Base-by-base conservation (phyloP, 2,888 invertebrate species). In the Copidosoma aretas region DNA sequence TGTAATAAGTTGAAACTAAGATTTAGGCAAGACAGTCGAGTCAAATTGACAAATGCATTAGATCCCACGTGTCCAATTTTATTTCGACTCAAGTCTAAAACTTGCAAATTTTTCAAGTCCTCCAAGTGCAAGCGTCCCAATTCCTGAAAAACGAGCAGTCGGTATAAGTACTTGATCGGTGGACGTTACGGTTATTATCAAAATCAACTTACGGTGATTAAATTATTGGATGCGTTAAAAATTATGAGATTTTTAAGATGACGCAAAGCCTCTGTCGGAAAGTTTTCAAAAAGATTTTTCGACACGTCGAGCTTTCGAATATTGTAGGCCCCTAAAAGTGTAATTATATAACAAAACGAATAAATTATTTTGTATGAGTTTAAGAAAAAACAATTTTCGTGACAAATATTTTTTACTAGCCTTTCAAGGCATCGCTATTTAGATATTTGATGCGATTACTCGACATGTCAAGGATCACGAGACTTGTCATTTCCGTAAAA, bases 1-100 rank as follows among this genome's bases (percentile, higher is more conserved):
- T 95, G 87, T 56, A 96, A 85, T 2, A 93, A 92, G 81, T 96
- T 96, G 43, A 95, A 90, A 73, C 94, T 93, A 17, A 95, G 87
- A 79, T 94, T 93, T 73, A 96, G 86, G 77, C 90, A 90, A 66
- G 89, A 87, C 21, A 96, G 84, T 64, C 89, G 88, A 10, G 87
- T 87, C 63, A 95, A 86, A 2, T 91, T 91, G 15, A 91, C 88
- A 81, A 95, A 95, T 1, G 93, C 92, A 68, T 93, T 93, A 0
- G 93, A 90, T 0, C 91, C 90, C 63, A 95, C 88, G 74, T 92
- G 92, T 14, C 91, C 91, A 21, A 96, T 89, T 78, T 91, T 91
- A 81, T 95, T 95, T 72, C 94, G 87, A 77, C 94, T 94, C 64
- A 96, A 85, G 82, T 95, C 94, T 76, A 96, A 82, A 10, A 90